phyloP scores from a whole-genome alignment of 2,888 invertebrate species.

The Epicampocera succincta region DNA sequence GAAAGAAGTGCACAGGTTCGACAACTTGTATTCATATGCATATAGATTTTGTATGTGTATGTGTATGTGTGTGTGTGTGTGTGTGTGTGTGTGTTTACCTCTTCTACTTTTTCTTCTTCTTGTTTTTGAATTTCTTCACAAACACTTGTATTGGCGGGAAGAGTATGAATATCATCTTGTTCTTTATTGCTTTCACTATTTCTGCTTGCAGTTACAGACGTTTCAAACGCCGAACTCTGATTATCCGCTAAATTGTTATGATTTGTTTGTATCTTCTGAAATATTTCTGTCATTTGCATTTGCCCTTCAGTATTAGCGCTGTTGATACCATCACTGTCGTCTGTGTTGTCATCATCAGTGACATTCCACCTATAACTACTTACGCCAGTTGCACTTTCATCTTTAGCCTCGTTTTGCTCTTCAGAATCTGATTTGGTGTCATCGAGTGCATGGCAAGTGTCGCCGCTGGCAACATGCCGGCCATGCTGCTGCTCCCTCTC shows the following conservation, averaged over 20 bases:
- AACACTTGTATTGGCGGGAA: background rate
- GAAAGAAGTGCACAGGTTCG: slow-evolving; percentile 26
- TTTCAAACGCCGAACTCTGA: background rate
- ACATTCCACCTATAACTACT: slow-evolving; percentile 15
- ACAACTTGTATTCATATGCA: background rate
- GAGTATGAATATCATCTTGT: slow-evolving; percentile 9
- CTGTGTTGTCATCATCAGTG: background rate
- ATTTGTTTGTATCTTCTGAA: background rate
- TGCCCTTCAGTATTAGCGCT: slow-evolving; percentile 23
- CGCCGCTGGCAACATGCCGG: slow-evolving; percentile 7
- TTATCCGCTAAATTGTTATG: background rate
- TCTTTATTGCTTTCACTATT: slow-evolving; percentile 20
- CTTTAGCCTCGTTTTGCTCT: slow-evolving; percentile 29
- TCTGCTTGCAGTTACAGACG: background rate
- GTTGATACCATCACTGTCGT: slow-evolving; percentile 36
- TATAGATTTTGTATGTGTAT: too few relatives aligned
- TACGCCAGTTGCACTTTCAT: slow-evolving; percentile 9
- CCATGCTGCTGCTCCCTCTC: slow-evolving; percentile 17
- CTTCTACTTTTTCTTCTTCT: slow-evolving; percentile 12
- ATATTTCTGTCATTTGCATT: background rate
- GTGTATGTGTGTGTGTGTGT: too few relatives aligned
- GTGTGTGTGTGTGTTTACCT: slow-evolving; percentile 26
- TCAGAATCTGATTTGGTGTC: slow-evolving; percentile 19
- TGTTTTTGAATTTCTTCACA: slow-evolving; percentile 1
- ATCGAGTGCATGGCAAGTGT: background rate